Percentiles rank a stretch among this genome's conserved stretches.
phyloP scores from a whole-genome alignment of 2,888 invertebrate species.

The Catocala nupta region DNA sequence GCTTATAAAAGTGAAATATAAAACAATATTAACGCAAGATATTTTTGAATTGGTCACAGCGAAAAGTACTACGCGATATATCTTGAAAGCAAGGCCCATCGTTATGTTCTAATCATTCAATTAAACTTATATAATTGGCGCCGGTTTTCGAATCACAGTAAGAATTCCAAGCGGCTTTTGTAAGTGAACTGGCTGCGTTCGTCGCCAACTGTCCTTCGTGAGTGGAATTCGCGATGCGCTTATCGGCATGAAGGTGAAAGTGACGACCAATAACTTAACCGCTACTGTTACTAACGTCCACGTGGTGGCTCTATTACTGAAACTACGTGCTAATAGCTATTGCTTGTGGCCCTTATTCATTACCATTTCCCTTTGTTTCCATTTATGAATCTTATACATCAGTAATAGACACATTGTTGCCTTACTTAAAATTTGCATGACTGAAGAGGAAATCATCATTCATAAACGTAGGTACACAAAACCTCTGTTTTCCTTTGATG shows the following conservation, averaged over 20 bases:
- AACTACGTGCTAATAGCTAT: constrained; percentile 55
- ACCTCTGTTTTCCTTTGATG: too few relatives aligned
- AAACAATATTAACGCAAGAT: too few relatives aligned
- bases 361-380: constrained; percentile 40
- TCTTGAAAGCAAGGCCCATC: too few relatives aligned
- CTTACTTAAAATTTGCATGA: constrained; percentile 37
- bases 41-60: too few relatives aligned
- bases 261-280: constrained; percentile 57
- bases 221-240: constrained; percentile 63
- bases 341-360: constrained; percentile 55
- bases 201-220: constrained; percentile 63
- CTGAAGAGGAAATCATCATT: constrained; percentile 16
- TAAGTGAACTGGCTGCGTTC: constrained; percentile 61
- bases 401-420: constrained; percentile 42
- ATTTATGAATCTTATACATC: constrained; percentile 38
- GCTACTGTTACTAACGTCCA: constrained; percentile 48
- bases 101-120: constrained; percentile 25
- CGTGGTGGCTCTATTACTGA: constrained; percentile 47
- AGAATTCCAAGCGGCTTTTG: constrained; percentile 60
- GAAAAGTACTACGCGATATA: too few relatives aligned
- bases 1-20: too few relatives aligned
- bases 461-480: neutral
- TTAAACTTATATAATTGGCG: constrained; percentile 52
- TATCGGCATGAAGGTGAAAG: constrained; percentile 71
- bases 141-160: constrained; percentile 58